Base-by-base conservation (phyloP, 1,140 invertebrate species). In the Drosophila novamexicana region DNA sequence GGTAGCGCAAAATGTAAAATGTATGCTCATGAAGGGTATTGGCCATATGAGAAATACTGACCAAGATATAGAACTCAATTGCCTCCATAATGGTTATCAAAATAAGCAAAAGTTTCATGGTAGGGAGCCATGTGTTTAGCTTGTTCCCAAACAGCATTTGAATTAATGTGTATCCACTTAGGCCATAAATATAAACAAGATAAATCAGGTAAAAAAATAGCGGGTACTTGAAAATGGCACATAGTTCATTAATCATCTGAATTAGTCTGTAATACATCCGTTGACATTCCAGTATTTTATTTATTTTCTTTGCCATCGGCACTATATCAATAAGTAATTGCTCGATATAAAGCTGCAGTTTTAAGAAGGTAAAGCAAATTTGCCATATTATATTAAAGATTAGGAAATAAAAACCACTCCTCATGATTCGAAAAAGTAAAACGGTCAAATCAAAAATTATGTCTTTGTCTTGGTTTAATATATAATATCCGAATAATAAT, bases 201-300 rank as follows among this genome's bases (percentile, higher is more conserved):
- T 12, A 50, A 6, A 34, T 34, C 0, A 63, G 12, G 36, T 49
- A 9, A 1, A 62, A 18, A 6, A 44, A 1, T 6, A 70, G 7
- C 1, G 67, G 61, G 16, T 47, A 64, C 9, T 71, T 49, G 14
- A 71, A 71, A 12, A 65, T 39, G 0, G 9, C 7, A 8, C 44
- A 36, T 3, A 65, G 9, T 40, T 65, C 44, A 5, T 18, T 42
- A n/a, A 50, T 36, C 12, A 57, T 29, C 2, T 12, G 22, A 4
- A 65, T 56, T 0, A 71, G 61, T 14, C 29, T 45, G 18, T 36
- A 10, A 9, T 40, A 57, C 16, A 57, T 50, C 12, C 29, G 36
- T 7, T 64, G 61, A 2, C 36, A 12, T 9, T 29, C 6, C 1
- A 16, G 1, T 8, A 50, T 40, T 44, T 36, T 40, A 5, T 36